Evolutionary conservation across 2,888 invertebrate species (phyloP), one percentile per base, ranked within the genome.

Genomic region (Linyphia triangularis): DNA sequence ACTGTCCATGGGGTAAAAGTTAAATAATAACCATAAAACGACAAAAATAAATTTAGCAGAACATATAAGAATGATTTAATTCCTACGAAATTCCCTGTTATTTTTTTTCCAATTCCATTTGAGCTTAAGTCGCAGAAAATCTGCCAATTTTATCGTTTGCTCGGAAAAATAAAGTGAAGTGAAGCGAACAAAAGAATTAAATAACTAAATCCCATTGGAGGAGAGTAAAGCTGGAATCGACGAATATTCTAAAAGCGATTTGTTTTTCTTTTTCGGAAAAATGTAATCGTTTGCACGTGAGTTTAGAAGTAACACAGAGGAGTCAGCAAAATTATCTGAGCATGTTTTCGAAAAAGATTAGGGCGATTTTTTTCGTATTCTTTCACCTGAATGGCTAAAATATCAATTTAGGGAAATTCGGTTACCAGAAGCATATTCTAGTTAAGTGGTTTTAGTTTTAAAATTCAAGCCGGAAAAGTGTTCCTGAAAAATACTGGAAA

Each of bases 81-180:
- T 26, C 22, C 59, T 9, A 1, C 0, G 24, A 43, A 57, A 57
- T 57, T 73, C 19, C 28, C 57, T 33, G 22, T 7, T 22, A 30
- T 13, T 59, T 59, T 57, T 59, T 59, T 57, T 57, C 30, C n/a
- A 30, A 22, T 59, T 51, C 33, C 22, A 9, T 73, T 59, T 2
- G n/a, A 59, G 19, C 30, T 57, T 59, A 73, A 73, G 28, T 57
- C 28, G 57, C 73, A 28, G 51, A 73, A 73, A 51, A 59, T 59
- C 33, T 73, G n/a, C n/a, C 43, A 30, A 19, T 59, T 73, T 30
- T 59, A 73, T 57, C 73, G 73, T 73, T 1, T 30, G 59, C 59
- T 22, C 33, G 16, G 67, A 22, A 59, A 73, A 70, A 59, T 28
- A 57, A 73, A 59, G 6, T 22, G 73, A 30, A 73, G 1, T 57